phyloP scores from a whole-genome alignment of 1,140 invertebrate genomes.

The Nebria ingens region DNA sequence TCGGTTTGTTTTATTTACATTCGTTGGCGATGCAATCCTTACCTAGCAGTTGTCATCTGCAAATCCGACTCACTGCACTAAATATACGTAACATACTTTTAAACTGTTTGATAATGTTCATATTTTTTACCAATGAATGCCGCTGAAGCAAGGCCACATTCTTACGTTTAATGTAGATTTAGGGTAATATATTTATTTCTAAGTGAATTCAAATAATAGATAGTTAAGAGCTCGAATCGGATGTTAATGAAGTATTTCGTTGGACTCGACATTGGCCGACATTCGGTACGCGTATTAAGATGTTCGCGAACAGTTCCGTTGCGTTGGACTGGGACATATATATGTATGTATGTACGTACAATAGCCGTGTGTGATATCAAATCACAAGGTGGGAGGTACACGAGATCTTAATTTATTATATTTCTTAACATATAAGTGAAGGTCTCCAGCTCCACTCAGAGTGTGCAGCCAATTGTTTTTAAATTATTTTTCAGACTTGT shows the following conservation, averaged over 20 bases:
- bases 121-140: no score
- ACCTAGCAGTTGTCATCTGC: conserved; percentile 8
- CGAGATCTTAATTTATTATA: not conserved
- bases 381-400: not conserved
- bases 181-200: no score
- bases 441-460: no score
- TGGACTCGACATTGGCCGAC: not conserved
- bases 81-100: not conserved
- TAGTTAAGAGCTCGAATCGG: no score
- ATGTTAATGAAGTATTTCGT: no score
- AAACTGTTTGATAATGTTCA: not conserved
- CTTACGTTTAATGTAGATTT: no score
- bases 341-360: not conserved
- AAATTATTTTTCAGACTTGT: no score
- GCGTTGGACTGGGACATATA: not conserved
- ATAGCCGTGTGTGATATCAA: not conserved
- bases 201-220: no score
- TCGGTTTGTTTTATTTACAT: no score
- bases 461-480: no score
- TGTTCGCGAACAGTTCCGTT: not conserved
- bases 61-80: not conserved
- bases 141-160: no score
- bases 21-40: not conserved
- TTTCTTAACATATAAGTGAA: not conserved
- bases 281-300: not conserved